Base-by-base conservation (phyloP, 2,797 vertebrate genomes). In the Selene dorsalis region DNA sequence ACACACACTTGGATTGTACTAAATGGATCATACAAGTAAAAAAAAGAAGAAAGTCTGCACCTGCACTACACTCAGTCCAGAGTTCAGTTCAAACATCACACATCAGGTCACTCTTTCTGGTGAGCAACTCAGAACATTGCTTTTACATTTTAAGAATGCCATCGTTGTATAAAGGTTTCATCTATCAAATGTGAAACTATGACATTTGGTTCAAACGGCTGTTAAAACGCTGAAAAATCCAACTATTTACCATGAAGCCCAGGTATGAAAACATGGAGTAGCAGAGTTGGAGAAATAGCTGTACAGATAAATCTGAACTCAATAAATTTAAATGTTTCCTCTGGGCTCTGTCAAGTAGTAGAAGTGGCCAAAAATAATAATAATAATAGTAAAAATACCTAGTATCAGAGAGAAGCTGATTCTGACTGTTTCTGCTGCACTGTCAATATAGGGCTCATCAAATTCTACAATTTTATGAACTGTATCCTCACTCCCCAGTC, bases 391-490 rank as follows among this genome's bases (percentile, higher is more conserved):
- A 20, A 2, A 17, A 47, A 47, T 47, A 18, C 18, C 45, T 47
- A 6, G 48, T 61, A 53, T 52, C 47, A 7, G 24, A 77, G 45
- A 53, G 56, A 1, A 24, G 20, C 6, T 71, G 50, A 70, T 56
- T 52, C 16, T 35, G 65, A 69, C 39, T 55, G 58, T 69, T 68
- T 70, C 39, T 62, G 58, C 43, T 48, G n/a, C 47, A 32, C 30
- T 69, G 52, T 60, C 41, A 63, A 59, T 43, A 24, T 38, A 45
- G 30, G 20, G 16, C 69, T 81, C 68, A 73, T 90, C 72, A 75
- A 43, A 73, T 79, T 50, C 68, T 66, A 41, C 55, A 10, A 9
- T 68, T 84, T 75, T 64, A 73, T 74, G 52, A 81, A 61, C 71
- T 72, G 39, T 39, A 57, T 79, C 41, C 74, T 28, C 16, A 28